Evolutionary conservation across 2,113 vertebrate genomes (phyloP).

Genomic region (Antechinus stuartii): DNA sequence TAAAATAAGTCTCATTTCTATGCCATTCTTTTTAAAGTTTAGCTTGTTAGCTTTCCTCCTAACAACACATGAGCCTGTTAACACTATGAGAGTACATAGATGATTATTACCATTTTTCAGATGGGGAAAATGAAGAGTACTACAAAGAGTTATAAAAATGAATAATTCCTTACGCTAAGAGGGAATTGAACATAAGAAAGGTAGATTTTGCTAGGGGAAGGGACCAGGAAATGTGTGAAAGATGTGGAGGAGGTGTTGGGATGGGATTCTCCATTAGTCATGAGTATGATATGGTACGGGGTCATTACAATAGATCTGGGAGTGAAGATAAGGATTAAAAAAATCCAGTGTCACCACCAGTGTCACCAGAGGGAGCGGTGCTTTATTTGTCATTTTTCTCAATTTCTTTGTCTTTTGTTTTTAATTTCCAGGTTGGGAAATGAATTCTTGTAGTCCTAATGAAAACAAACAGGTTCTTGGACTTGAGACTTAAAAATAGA

Average conservation of each 20-base stretch:
- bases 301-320: background rate
- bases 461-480: conserved; percentile 77
- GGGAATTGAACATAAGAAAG: background rate
- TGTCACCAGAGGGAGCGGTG: background rate
- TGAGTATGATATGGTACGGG: background rate
- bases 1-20: background rate
- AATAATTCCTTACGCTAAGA: background rate
- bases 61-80: background rate
- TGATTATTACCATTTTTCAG: background rate
- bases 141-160: background rate
- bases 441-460: conserved; percentile 57
- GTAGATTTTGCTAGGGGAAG: background rate
- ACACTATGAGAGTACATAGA: background rate
- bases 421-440: conserved; percentile 55
- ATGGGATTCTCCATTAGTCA: background rate
- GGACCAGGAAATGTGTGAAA: background rate
- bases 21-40: background rate
- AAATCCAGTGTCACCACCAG: background rate
- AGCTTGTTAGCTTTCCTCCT: background rate
- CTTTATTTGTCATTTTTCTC: background rate
- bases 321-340: background rate
- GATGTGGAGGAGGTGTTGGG: background rate
- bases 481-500: conserved; percentile 71
- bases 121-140: background rate
- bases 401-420: conserved; percentile 40